Evolutionary conservation across 2,888 invertebrate genomes (phyloP).

Genomic region (Camptogramma bilineatum): DNA sequence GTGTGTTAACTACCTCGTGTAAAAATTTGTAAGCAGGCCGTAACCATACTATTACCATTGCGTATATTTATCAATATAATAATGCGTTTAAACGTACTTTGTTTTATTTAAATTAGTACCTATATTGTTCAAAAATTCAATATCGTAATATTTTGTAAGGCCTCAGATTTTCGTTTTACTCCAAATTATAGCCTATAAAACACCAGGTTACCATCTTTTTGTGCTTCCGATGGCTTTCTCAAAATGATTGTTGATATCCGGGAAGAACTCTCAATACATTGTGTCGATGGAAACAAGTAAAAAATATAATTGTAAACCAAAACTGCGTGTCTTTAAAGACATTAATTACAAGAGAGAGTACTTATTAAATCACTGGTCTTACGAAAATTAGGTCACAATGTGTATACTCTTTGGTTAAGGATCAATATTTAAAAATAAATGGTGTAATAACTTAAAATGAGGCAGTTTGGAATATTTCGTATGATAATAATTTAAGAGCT

Average conservation of each 20-base stretch:
- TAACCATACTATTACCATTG: no score
- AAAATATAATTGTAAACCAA: slow-evolving; percentile 70
- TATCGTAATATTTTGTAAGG: background rate
- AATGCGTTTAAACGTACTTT: no score
- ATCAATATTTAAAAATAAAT: background rate
- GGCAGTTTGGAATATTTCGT: no score
- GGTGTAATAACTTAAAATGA: no score
- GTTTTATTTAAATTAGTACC: no score
- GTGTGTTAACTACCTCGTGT: background rate
- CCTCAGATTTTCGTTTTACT: slow-evolving; percentile 21
- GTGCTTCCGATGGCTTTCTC: slow-evolving; percentile 63
- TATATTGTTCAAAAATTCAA: background rate
- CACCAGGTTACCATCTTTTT: slow-evolving; percentile 26
- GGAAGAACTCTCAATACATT: slow-evolving; percentile 70
- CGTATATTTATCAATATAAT: no score
- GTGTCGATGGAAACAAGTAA: slow-evolving; percentile 65
- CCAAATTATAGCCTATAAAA: slow-evolving; percentile 17
- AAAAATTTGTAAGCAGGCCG: no score
- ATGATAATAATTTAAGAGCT: no score
- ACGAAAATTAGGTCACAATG: background rate
- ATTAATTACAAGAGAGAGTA: slow-evolving; percentile 15
- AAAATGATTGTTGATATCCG: slow-evolving; percentile 81
- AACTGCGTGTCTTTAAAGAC: slow-evolving; percentile 16
- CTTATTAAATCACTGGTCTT: slow-evolving; percentile 5
- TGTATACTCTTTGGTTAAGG: background rate